Evolutionary conservation across 2,888 invertebrate genomes (phyloP), one percentile per base, ranked within the genome.

Genomic region (Limnephilus rhombicus): DNA sequence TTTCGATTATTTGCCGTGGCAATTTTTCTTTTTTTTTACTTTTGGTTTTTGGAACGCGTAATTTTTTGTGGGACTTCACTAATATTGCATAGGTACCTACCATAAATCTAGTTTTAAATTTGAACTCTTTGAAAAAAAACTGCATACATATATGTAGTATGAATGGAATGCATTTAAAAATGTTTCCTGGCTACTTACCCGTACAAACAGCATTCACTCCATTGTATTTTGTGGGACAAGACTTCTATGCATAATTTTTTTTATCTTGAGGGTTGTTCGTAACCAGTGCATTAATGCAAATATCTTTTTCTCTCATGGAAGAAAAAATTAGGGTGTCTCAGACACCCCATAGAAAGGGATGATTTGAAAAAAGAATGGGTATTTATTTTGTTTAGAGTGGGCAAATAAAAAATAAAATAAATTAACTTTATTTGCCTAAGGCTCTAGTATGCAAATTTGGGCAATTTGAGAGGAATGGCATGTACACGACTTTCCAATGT

Each of bases 331-430:
- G 68, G 68, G 68, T 68, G 68, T 24, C 24, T 0, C 68, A 68
- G 68, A 68, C 68, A 68, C 68, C 68, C 68, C 24, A 68, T n/a
- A 68, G 68, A 68, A 68, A 68, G 68, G 68, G 68, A 68, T 68
- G 68, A 68, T 85, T 85, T n/a, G 12, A 85, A 41, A 41, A 85
- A 85, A 85, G 49, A 41, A 41, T 85, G 29, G 24, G 41, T 18
- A 37, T 37, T 85, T 85, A 49, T 49, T 49, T 49, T 49, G 29
- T 45, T 85, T 29, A 85, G 85, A 68, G 9, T 85, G 15, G 29
- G 49, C 41, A 29, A 45, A n/a, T n/a, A 15, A 85, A 37, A 85
- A 85, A 41, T 37, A 85, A 85, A 18, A 12, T 3, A 37, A n/a
- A 85, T 41, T 41, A 34, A 2, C 12, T 41, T 49, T 37, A 85